Evolutionary conservation across 2,113 vertebrate species (phyloP), one percentile per base, ranked within the genome.

Genomic region (Oreocharis arfaki): DNA sequence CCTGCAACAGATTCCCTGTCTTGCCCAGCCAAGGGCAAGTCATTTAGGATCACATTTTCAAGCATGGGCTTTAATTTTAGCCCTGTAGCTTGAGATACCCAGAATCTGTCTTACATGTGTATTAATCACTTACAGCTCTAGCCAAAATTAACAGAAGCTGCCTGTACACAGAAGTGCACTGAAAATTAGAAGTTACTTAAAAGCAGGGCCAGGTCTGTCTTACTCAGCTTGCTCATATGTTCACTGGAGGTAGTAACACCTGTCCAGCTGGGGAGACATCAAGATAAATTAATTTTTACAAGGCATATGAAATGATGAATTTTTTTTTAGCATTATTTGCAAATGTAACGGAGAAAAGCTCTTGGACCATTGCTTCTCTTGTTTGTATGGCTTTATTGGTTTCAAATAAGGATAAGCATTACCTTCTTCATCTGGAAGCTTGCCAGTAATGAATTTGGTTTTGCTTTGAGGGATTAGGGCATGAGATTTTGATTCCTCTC

Each of bases 111-210:
- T 82, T 90, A 73, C 53, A 86, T 7, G 8, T 56, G 28, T 73
- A 70, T 94, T 90, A 76, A 90, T 80, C 83, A 53, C 76, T 64
- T 82, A 49, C 14, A 64, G 32, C 56, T 84, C 52, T 49, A 84
- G 79, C 75, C 95, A 95, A 83, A 94, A 91, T 88, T 56, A 93
- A 81, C 84, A 94, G 95, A 96, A 94, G 59, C 39, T 88, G 55
- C 67, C 35, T 44, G 33, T 59, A 69, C 16, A 42, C 47, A 74
- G 21, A 91, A 91, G 23, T 52, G 24, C n/a, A 81, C 52, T 60
- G 56, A 95, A 94, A 90, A 92, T 89, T 52, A 77, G 83, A 81
- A 81, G 41, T 47, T 77, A 59, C 85, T 77, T 77, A n/a, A 52
- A 41, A 89, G 30, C 80, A 81, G 13, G 28, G 33, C 49, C 73